Evolutionary conservation across 2,888 invertebrate genomes (phyloP).

Genomic region (Rhorus exstirpatorius): DNA sequence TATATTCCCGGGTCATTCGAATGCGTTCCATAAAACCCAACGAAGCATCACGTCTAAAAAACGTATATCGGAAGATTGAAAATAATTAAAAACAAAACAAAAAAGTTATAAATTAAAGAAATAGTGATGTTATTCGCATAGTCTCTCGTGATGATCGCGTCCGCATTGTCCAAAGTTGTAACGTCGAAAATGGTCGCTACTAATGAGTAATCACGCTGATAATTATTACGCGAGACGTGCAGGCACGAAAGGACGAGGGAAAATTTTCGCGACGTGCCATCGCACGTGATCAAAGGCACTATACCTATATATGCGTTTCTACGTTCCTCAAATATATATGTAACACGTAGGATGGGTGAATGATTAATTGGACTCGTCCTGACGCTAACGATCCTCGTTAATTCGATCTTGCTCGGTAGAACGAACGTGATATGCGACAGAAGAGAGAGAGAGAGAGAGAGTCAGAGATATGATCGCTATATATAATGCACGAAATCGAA

Average conservation of each 20-base stretch:
- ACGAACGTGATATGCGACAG: constrained; percentile 40
- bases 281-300: constrained; percentile 25
- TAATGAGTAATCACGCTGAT: constrained; percentile 76
- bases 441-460: constrained; percentile 13
- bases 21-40: no score
- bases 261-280: constrained; percentile 41
- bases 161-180: no score
- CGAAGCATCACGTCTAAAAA: no score
- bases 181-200: constrained; percentile 55
- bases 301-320: constrained; percentile 38
- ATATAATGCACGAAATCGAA: constrained; percentile 35
- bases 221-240: constrained; percentile 73
- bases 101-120: no score
- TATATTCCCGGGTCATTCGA: no score
- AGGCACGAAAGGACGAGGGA: constrained; percentile 1
- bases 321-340: constrained; percentile 3
- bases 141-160: no score
- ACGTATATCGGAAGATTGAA: no score
- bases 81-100: no score
- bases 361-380: constrained; percentile 77
- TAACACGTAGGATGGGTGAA: constrained; percentile 38
- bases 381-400: constrained; percentile 71
- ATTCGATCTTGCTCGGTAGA: constrained; percentile 49
- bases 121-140: no score
- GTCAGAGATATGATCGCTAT: constrained; percentile 21